Percentiles rank a stretch among this genome's conserved stretches.
Evolutionary conservation across 2,797 vertebrate species (phyloP).

Genomic region (Gastrophryne carolinensis): DNA sequence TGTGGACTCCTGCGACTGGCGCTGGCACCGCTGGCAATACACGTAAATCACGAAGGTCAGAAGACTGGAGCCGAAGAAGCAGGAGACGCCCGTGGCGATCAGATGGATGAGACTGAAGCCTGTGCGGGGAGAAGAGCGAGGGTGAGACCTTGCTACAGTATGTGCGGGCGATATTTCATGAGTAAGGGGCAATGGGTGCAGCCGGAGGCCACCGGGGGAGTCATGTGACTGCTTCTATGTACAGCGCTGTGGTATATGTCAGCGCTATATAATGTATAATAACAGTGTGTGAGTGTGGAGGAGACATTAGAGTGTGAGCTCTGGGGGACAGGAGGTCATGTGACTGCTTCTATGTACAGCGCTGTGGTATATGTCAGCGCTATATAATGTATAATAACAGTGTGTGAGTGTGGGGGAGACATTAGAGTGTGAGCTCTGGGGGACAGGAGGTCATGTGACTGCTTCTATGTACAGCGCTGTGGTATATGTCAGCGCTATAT

Average conservation of each 20-base stretch:
- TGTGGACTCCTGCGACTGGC: conserved; percentile 88
- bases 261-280: too few species aligned
- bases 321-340: background rate
- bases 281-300: background rate
- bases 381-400: too few species aligned
- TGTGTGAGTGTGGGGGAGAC: background rate
- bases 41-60: conserved; percentile 92
- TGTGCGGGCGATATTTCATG: background rate
- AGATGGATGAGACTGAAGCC: conserved; percentile 93
- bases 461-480: too few species aligned
- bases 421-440: background rate
- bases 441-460: background rate
- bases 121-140: conserved; percentile 56
- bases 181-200: background rate
- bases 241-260: too few species aligned
- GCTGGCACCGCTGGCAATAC: conserved; percentile 91
- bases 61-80: conserved; percentile 93
- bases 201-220: background rate
- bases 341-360: too few species aligned
- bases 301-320: background rate
- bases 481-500: too few species aligned
- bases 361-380: too few species aligned
- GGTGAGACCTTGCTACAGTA: conserved; percentile 15
- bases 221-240: background rate
- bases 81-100: conserved; percentile 92